Conservation (phyloP, 2,888 invertebrate species). For the Kuschelorhynchus macadamiae region DNA sequence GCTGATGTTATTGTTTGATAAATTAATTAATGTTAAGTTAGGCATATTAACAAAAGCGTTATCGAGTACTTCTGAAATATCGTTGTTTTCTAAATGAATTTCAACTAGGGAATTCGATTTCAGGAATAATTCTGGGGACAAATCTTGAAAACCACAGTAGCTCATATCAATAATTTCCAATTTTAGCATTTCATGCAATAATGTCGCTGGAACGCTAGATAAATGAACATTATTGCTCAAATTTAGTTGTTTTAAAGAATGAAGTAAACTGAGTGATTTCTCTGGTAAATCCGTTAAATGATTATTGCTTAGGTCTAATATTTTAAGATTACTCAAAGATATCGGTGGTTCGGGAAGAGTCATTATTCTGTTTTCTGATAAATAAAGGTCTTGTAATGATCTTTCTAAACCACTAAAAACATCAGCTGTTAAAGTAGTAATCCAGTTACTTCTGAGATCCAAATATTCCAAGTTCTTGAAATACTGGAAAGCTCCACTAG, state of each 20-base stretch:
- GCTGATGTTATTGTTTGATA: constrained; percentile 84
- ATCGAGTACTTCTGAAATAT: constrained; percentile 83
- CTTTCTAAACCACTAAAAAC: constrained; percentile 84
- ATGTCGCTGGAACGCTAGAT: constrained; percentile 74
- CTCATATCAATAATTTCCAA: constrained; percentile 82
- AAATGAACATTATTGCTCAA: constrained; percentile 82
- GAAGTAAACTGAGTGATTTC: constrained; percentile 77
- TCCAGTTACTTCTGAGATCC: constrained; percentile 85
- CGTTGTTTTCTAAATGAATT: constrained; percentile 81
- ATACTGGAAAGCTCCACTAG: constrained; percentile 83
- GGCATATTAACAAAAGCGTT: constrained; percentile 83
- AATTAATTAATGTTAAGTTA: constrained; percentile 81
- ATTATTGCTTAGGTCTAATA: constrained; percentile 85
- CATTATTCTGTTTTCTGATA: constrained; percentile 79
- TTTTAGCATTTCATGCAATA: constrained; percentile 80
- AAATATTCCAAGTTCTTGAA: constrained; percentile 81
- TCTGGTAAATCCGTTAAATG: constrained; percentile 80
- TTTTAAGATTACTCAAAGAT: constrained; percentile 76
- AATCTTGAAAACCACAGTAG: constrained; percentile 79
- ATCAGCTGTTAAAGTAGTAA: constrained; percentile 79
- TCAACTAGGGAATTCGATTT: constrained; percentile 77
- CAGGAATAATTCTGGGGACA: constrained; percentile 81
- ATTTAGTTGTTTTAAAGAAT: constrained; percentile 80
- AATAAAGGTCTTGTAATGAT: constrained; percentile 78
- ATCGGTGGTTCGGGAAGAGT: constrained; percentile 77